These are phyloP conservation scores for Scaptodrosophila lebanonensis DNA, from an alignment of 1,140 invertebrate genomes.

Conservation along the genomic window DNA sequence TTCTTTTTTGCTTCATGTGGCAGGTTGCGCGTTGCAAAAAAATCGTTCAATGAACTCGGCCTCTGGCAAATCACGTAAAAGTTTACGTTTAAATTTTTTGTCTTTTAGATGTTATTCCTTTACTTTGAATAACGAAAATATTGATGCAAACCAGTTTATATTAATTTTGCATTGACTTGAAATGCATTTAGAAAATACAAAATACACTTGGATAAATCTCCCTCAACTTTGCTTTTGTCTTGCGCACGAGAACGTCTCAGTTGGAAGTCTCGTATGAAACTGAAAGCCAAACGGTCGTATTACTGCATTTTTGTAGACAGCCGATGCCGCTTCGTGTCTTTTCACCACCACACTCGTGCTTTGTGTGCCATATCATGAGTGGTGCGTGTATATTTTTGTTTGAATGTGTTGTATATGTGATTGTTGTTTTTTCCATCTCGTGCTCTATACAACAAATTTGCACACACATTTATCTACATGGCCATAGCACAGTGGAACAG, in stretches of 20 bases:
- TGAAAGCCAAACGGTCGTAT: conserved; percentile 52
- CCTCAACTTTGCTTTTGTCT: conserved; percentile 27
- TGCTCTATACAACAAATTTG: too few species aligned
- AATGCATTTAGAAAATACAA: conserved; percentile 30
- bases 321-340: conserved; percentile 33
- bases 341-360: conserved; percentile 36
- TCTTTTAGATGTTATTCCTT: conserved; percentile 40
- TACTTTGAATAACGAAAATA: conserved; percentile 31
- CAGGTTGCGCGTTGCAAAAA: conserved; percentile 16
- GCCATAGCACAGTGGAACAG: too few species aligned
- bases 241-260: conserved; percentile 32
- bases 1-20: conserved; percentile 8
- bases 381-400: conserved; percentile 31
- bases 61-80: conserved; percentile 29
- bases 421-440: conserved; percentile 55
- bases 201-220: conserved; percentile 9
- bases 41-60: conserved; percentile 66
- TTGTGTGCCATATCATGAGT: conserved; percentile 34
- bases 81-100: background rate
- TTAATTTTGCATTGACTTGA: conserved; percentile 40
- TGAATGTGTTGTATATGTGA: conserved; percentile 27
- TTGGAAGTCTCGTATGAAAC: conserved; percentile 46
- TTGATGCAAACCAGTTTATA: conserved; percentile 42
- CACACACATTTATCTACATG: too few species aligned
- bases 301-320: conserved; percentile 65